Percentiles rank a stretch among this genome's conserved stretches.
Conservation (phyloP, 2,888 invertebrate species). For the Diploptera punctata region DNA sequence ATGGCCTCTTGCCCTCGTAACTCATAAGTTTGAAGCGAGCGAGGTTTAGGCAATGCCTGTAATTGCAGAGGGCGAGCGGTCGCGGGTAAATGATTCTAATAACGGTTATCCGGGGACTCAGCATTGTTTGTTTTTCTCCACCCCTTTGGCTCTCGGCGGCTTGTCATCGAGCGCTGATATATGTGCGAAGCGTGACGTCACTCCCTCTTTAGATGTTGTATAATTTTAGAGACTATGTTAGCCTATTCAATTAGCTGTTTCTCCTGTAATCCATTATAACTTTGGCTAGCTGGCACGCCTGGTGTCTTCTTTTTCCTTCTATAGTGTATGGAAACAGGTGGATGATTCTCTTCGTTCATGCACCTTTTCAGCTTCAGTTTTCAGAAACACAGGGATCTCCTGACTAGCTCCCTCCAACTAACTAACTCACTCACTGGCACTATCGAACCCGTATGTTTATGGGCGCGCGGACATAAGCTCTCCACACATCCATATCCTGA, state of each 20-base stretch:
- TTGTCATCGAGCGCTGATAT: conserved; percentile 17
- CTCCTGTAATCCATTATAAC: conserved; percentile 24
- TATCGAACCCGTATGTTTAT: too few relatives aligned
- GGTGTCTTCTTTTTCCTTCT: neutral
- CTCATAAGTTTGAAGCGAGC: conserved; percentile 30
- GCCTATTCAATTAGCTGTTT: conserved; percentile 29
- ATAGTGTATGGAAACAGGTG: neutral
- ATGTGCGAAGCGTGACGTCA: conserved; percentile 31
- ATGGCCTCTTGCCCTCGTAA: conserved; percentile 23
- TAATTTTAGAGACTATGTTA: conserved; percentile 30
- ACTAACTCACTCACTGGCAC: too few relatives aligned
- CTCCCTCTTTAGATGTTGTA: conserved; percentile 23
- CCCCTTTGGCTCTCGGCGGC: conserved; percentile 29
- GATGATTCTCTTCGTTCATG: neutral
- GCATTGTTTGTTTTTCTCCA: conserved; percentile 42
- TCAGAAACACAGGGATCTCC: too few relatives aligned
- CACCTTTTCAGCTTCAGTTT: neutral
- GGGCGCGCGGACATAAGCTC: too few relatives aligned
- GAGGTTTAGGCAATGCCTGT: conserved; percentile 25
- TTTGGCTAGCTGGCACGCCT: neutral
- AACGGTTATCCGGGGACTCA: conserved; percentile 38
- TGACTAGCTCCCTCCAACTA: too few relatives aligned
- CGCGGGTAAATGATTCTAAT: conserved; percentile 43
- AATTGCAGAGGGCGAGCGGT: conserved; percentile 37
- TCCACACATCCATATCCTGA: too few relatives aligned